A percentile compares a stretch with the other conserved stretches of the same genome.
phyloP scores from a whole-genome alignment of 35 echinoderm and acorn worm species.

The Apostichopus japonicus region DNA sequence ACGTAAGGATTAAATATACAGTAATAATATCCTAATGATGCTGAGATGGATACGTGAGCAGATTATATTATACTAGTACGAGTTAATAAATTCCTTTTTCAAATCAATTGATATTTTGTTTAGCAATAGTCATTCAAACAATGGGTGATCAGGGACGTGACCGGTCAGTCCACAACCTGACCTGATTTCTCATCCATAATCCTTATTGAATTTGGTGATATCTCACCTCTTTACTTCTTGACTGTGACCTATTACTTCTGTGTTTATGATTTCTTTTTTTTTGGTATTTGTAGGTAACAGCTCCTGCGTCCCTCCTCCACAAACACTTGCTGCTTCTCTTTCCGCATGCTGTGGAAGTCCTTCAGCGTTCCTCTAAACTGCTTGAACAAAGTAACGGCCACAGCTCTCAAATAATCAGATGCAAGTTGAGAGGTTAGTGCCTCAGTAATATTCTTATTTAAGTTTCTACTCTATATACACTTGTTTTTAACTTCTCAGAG shows the following conservation, averaged over 20 bases:
- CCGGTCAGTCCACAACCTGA: no score
- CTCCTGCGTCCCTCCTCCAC: conserved; percentile 75
- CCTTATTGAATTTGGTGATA: neutral
- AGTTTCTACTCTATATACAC: no score
- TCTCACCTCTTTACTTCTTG: neutral
- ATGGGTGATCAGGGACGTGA: no score
- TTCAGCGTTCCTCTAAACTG: conserved; percentile 78
- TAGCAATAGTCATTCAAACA: no score
- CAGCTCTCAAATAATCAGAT: conserved; percentile 70
- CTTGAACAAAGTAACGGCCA: conserved; percentile 82
- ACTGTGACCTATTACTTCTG: neutral
- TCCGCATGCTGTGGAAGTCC: conserved; percentile 95
- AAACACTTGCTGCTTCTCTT: conserved; percentile 86
- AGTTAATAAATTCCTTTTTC: no score
- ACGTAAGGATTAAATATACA: no score
- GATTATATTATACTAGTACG: no score
- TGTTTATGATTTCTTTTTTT: neutral
- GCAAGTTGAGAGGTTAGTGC: conserved; percentile 86
- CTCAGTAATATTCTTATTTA: neutral
- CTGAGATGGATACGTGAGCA: no score
- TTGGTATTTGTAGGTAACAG: conserved; percentile 61
- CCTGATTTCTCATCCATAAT: no score
- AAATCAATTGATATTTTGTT: no score
- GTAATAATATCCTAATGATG: no score
- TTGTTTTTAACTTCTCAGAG: neutral